Base-by-base conservation (phyloP, 2,888 invertebrate genomes). In the Thelaira solivaga region DNA sequence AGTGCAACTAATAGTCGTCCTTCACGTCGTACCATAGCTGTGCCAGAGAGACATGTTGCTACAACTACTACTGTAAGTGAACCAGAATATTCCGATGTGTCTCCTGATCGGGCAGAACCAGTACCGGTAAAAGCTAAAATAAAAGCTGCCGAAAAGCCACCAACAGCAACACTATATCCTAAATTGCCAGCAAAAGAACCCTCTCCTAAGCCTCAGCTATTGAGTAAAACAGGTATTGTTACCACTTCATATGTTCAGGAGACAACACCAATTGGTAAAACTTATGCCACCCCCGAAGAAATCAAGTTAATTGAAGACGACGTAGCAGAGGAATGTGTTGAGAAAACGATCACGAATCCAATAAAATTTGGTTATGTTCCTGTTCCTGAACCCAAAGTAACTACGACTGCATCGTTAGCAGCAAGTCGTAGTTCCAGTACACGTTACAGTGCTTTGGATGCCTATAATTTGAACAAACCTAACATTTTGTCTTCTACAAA, bases 1-100 rank as follows among this genome's bases (percentile, higher is more conserved):
- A 7, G n/a, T n/a, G n/a, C 53, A 1, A 24, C 41, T 8, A 29
- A 5, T 24, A 75, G 49, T 22, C 45, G 77, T 11, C 53, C 69
- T 31, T 82, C 69, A 67, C 84, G 87, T 0, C 83, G 83, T 4
- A 86, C 86, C 16, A 82, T 85, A 62, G 83, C 82, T 8, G 77
- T 77, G n/a, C 75, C 83, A 10, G 55, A 71, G 29, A 53, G 72
- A 4, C 72, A 68, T 39, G 69, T 74, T 8, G 51, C 45, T 20
- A 74, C 61, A 1, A 78, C 78, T 1, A 78, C 74, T 3, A 78
- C 78, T 2, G 78, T 78, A 5, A 78, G 78, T 55, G 78, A 78
- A 22, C 78, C 78, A 5, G 78, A 61, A 43, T 53, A 73, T 73
- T 59, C 80, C 13, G 78, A 81, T 61, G 74, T 78, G 22, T 78